These are phyloP conservation scores for Scopus umbretta DNA, from an alignment of 2,113 vertebrate species.

Conservation along the genomic window DNA sequence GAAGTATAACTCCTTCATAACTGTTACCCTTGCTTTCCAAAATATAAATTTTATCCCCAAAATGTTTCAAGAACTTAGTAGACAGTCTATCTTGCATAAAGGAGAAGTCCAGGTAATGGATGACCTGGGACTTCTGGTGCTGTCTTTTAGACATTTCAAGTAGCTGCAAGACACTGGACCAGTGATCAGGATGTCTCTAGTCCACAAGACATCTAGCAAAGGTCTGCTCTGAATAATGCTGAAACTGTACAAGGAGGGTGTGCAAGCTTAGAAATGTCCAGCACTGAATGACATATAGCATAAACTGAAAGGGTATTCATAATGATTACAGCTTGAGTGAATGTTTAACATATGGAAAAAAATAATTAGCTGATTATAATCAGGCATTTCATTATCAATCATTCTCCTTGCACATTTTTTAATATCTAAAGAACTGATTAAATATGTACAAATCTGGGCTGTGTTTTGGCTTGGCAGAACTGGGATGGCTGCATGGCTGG, in stretches of 20 bases:
- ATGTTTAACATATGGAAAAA: slow-evolving; percentile 10
- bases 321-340: neutral
- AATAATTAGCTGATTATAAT: slow-evolving; percentile 29
- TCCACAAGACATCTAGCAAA: neutral
- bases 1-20: neutral
- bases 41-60: neutral
- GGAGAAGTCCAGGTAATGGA: neutral
- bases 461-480: neutral
- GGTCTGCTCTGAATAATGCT: neutral
- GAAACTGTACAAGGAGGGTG: neutral
- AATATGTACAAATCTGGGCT: neutral
- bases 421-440: neutral
- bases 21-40: neutral
- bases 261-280: neutral
- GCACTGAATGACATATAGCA: neutral
- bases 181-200: neutral
- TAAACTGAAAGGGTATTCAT: neutral
- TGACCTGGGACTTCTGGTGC: neutral
- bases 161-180: neutral
- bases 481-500: neutral
- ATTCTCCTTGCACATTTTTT: neutral
- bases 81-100: neutral
- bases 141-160: neutral
- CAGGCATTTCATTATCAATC: neutral
- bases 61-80: neutral